Conservation (phyloP, 2,113 vertebrate genomes). For the Nothocercus julius region DNA sequence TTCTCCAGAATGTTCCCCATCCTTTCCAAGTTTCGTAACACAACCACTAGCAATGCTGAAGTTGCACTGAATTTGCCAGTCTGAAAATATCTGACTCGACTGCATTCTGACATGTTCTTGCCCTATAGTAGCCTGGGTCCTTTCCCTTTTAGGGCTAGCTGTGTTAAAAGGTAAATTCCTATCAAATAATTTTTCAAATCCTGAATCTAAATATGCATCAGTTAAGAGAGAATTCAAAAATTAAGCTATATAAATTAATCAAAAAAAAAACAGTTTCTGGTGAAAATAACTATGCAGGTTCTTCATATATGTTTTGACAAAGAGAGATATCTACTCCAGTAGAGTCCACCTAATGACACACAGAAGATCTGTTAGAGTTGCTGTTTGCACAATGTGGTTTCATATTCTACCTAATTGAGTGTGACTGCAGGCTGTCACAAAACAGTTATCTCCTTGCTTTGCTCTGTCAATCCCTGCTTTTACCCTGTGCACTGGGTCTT, state of each 20-base stretch:
- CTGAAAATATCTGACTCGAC: neutral
- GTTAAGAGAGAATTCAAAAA: neutral
- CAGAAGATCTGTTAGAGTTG: neutral
- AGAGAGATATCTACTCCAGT: neutral
- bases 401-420: fast-evolving
- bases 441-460: fast-evolving
- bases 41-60: neutral
- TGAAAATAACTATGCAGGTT: neutral
- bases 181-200: neutral
- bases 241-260: neutral
- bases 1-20: neutral
- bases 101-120: neutral
- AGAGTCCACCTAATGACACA: neutral
- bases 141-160: neutral
- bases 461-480: neutral
- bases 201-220: neutral
- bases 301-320: neutral
- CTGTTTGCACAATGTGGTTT: neutral
- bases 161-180: neutral
- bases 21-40: neutral
- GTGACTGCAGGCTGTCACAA: neutral
- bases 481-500: neutral
- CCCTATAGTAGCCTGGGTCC: neutral
- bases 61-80: neutral
- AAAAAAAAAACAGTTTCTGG: neutral